Evolutionary conservation across 2,113 vertebrate genomes (phyloP).

Genomic region (Prinia subflava): DNA sequence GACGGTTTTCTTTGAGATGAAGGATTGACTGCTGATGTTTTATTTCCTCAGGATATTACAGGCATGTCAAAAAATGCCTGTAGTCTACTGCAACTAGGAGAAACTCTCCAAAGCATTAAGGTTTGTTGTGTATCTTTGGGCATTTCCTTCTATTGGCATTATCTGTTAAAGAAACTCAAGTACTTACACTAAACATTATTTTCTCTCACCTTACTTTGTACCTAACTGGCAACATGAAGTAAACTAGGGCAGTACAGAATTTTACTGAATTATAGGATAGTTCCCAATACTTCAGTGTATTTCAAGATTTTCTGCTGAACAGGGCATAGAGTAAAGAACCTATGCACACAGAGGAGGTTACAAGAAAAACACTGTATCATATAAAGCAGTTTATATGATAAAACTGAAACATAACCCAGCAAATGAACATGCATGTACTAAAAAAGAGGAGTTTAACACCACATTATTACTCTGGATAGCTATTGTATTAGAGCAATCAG

Average conservation of each 20-base stretch:
- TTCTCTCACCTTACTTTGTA: background rate
- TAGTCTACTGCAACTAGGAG: background rate
- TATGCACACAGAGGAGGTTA: background rate
- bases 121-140: background rate
- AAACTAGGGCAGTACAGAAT: background rate
- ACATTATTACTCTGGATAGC: background rate
- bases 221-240: background rate
- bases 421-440: background rate
- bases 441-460: background rate
- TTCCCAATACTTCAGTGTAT: background rate
- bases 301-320: background rate
- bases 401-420: background rate
- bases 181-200: background rate
- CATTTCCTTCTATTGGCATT: background rate
- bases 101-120: background rate
- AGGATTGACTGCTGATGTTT: background rate
- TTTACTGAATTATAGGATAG: background rate
- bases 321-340: background rate
- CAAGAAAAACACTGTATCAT: background rate
- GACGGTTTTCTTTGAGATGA: background rate
- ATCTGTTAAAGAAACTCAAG: background rate
- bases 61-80: background rate
- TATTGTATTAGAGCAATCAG: background rate
- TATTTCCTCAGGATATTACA: background rate
- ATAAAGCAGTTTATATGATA: background rate